Evolutionary conservation across 2,113 vertebrate species (phyloP).

Genomic region (Antechinus stuartii): DNA sequence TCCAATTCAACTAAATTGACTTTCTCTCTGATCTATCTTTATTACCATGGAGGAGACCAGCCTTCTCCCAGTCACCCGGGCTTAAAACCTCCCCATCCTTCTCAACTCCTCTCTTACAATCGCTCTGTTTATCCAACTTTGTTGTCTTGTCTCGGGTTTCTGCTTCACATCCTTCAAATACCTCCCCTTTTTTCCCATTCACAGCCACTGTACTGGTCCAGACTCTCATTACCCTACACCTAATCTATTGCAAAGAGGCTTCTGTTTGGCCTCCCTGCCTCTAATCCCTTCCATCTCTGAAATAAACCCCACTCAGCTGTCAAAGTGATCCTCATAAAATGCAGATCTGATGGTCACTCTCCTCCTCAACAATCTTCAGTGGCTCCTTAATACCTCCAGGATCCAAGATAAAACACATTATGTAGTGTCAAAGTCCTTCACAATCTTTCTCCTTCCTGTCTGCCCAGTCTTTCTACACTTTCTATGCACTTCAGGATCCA

Average conservation of each 20-base stretch:
- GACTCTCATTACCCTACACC: background rate
- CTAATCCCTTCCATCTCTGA: background rate
- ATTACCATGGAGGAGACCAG: background rate
- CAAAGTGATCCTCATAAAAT: background rate
- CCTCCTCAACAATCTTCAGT: background rate
- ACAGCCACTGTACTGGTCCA: background rate
- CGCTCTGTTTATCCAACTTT: background rate
- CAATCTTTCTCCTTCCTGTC: background rate
- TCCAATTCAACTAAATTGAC: background rate
- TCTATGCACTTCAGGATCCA: too few relatives aligned
- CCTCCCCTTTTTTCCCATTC: background rate
- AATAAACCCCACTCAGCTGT: too few relatives aligned
- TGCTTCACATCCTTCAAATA: background rate
- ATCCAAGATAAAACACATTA: too few relatives aligned
- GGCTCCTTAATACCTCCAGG: too few relatives aligned
- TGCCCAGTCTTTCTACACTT: too few relatives aligned
- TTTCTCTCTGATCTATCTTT: background rate
- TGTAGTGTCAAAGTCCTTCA: too few relatives aligned
- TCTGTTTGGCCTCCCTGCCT: background rate
- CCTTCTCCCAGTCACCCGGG: background rate
- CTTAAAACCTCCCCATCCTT: background rate
- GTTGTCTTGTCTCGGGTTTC: background rate
- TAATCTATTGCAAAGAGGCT: background rate
- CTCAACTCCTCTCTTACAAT: background rate
- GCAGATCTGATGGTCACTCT: background rate